Evolutionary conservation across 1,140 invertebrate species (phyloP).

Genomic region (Bombus haemorrhoidalis): DNA sequence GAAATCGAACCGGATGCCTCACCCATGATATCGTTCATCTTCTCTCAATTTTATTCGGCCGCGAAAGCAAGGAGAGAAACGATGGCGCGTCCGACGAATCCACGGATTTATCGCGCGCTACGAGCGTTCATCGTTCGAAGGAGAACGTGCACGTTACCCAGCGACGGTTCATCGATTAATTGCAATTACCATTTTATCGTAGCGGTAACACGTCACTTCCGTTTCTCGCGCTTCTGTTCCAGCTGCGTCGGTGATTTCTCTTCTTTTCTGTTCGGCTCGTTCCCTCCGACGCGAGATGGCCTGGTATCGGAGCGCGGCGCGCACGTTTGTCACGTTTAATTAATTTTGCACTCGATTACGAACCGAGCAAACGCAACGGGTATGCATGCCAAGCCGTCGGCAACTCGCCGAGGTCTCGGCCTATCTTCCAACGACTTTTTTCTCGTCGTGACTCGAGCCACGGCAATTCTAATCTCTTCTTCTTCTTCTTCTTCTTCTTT

Average conservation of each 20-base stretch:
- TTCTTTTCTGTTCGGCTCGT: background rate
- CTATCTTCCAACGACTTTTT: slow-evolving; percentile 20
- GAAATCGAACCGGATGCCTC: slow-evolving; percentile 52
- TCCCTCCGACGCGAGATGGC: background rate
- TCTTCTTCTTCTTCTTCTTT: slow-evolving; percentile 15
- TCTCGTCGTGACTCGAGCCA: background rate
- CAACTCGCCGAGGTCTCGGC: slow-evolving; percentile 3
- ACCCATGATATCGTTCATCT: slow-evolving; percentile 65
- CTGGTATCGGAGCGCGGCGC: background rate
- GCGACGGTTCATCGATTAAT: slow-evolving; percentile 25
- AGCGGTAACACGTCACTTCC: slow-evolving; percentile 36
- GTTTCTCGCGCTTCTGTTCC: background rate
- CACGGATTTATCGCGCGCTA: slow-evolving; percentile 47
- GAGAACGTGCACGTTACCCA: background rate
- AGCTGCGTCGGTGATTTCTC: background rate
- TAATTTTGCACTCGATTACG: slow-evolving; percentile 48
- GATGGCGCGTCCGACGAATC: background rate
- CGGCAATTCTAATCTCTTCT: slow-evolving; percentile 42
- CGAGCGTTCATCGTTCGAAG: slow-evolving; percentile 31
- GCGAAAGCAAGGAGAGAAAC: background rate
- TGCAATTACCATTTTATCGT: slow-evolving; percentile 46
- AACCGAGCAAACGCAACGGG: slow-evolving; percentile 7
- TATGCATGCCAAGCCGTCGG: slow-evolving; percentile 23
- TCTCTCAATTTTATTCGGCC: slow-evolving; percentile 38
- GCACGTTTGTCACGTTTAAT: slow-evolving; percentile 53